phyloP scores from a whole-genome alignment of 1,140 invertebrate species.

The Diorhabda sublineata region DNA sequence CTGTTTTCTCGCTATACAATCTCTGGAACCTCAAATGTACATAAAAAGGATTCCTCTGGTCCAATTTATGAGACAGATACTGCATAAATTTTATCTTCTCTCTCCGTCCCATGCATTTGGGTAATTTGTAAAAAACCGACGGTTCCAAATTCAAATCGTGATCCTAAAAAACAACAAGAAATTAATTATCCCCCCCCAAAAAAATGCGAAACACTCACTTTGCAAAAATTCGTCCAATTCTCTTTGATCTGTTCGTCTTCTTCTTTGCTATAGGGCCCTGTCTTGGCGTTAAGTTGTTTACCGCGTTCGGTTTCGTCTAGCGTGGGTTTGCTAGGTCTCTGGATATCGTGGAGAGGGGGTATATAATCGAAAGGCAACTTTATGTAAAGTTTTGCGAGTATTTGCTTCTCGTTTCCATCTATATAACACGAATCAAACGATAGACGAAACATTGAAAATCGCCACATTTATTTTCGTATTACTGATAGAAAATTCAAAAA shows the following conservation, averaged over 20 bases:
- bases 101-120: not conserved
- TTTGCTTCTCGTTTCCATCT: no score
- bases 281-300: slow-evolving; percentile 12
- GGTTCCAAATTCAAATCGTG: slow-evolving; percentile 16
- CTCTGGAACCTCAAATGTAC: slow-evolving; percentile 21
- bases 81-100: slow-evolving; percentile 19
- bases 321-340: not conserved
- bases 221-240: slow-evolving; percentile 26
- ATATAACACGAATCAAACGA: no score
- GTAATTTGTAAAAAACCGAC: slow-evolving; percentile 13
- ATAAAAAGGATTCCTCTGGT: slow-evolving; percentile 13
- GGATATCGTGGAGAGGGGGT: not conserved
- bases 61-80: slow-evolving; percentile 18
- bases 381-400: not conserved
- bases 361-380: not conserved
- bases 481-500: no score
- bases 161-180: slow-evolving; percentile 18
- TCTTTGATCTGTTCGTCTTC: slow-evolving; percentile 23
- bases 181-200: slow-evolving; percentile 5
- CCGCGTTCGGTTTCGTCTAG: not conserved
- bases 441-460: no score
- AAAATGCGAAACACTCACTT: slow-evolving; percentile 14
- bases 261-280: slow-evolving; percentile 15
- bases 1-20: slow-evolving; percentile 1
- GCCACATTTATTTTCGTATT: no score